Percentiles rank a stretch among this genome's conserved stretches.
Evolutionary conservation across 2,797 vertebrate species (phyloP).

Genomic region (Epinephelus awoara): DNA sequence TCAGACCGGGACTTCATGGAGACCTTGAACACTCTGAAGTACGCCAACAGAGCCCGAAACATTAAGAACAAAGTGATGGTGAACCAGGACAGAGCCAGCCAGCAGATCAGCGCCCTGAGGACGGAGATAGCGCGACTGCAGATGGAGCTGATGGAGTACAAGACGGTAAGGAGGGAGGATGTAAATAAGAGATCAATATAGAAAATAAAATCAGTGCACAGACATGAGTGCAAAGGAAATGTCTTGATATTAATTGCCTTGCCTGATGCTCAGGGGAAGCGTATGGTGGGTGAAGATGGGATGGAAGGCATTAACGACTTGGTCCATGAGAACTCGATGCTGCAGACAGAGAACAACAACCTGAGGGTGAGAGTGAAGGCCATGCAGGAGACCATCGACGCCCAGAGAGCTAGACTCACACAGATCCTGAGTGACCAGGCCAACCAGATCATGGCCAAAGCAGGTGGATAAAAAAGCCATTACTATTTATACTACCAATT

Average conservation of each 20-base stretch:
- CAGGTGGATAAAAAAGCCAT: constrained; percentile 83
- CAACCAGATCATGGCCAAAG: constrained; percentile 90
- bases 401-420: constrained; percentile 90
- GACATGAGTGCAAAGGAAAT: not conserved
- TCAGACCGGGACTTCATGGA: constrained; percentile 99
- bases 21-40: constrained; percentile 96
- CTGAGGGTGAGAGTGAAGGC: constrained; percentile 96
- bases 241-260: not conserved
- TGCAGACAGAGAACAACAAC: constrained; percentile 97
- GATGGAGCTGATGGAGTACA: constrained; percentile 98
- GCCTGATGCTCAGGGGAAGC: constrained; percentile 89
- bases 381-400: constrained; percentile 97
- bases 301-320: constrained; percentile 96
- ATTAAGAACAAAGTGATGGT: constrained; percentile 98
- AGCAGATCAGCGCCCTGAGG: constrained; percentile 95
- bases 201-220: not conserved
- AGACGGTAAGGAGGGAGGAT: constrained; percentile 86
- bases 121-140: constrained; percentile 96
- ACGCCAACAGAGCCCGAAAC: constrained; percentile 96
- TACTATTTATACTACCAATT: no score
- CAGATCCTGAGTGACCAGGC: constrained; percentile 94
- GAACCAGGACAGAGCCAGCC: constrained; percentile 97
- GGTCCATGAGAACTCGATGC: constrained; percentile 97
- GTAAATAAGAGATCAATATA: not conserved
- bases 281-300: constrained; percentile 95